Conservation (phyloP, 2,797 vertebrate species). For the Otolemur crassicaudatus region DNA sequence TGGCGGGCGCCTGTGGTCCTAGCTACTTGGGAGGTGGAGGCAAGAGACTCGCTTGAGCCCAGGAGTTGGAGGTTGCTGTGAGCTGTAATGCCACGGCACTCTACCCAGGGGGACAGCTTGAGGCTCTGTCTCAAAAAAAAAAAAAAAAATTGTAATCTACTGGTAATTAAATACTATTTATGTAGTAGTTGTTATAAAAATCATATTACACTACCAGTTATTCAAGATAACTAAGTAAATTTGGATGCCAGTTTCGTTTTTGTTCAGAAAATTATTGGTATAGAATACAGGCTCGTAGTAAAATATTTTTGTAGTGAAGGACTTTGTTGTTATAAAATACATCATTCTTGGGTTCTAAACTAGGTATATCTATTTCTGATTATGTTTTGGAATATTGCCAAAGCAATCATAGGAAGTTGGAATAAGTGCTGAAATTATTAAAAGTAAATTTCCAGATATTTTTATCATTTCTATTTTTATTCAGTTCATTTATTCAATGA, state of each 20-base stretch:
- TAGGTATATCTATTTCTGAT: not conserved
- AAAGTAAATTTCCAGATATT: conserved; percentile 30
- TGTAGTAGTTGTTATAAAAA: conserved; percentile 35
- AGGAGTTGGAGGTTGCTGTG: too few species aligned
- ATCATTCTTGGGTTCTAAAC: conserved; percentile 21
- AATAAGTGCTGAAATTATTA: not conserved
- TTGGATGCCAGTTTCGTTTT: not conserved
- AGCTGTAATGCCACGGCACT: too few species aligned
- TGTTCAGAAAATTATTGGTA: not conserved
- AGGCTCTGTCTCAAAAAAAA: too few species aligned
- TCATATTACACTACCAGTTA: not conserved
- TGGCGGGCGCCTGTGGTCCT: too few species aligned
- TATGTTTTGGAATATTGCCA: conserved; percentile 29
- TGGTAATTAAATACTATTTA: conserved; percentile 42
- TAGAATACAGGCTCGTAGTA: not conserved
- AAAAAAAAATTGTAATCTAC: not conserved
- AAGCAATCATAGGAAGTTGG: not conserved
- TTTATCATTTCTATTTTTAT: not conserved
- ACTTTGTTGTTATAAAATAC: not conserved
- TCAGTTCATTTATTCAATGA: not conserved
- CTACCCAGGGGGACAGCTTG: too few species aligned
- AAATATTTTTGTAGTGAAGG: not conserved
- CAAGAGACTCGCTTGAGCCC: too few species aligned
- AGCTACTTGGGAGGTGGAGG: too few species aligned
- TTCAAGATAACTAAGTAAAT: conserved; percentile 17